These are phyloP conservation scores for Myotis davidii DNA, from an alignment of 2,113 vertebrate species.

Conservation along the genomic window DNA sequence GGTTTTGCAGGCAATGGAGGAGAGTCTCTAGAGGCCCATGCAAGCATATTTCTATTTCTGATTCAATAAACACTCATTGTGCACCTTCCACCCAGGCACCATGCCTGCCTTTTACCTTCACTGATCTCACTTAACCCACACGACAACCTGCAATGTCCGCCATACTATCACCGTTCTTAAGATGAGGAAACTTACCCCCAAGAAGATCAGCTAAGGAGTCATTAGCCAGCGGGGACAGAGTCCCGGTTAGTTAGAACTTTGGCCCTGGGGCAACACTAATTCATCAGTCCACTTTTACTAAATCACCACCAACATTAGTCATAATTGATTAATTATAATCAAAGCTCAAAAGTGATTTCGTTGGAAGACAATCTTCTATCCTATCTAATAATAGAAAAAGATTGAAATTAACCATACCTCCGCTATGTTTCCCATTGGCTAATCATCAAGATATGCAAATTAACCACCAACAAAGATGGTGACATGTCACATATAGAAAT, in stretches of 20 bases:
- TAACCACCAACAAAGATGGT: no score
- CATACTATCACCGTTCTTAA: not conserved
- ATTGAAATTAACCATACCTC: no score
- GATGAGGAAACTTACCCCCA: not conserved
- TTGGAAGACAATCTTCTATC: not conserved
- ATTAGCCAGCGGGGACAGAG: not conserved
- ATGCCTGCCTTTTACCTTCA: not conserved
- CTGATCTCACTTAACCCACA: not conserved
- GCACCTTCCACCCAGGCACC: not conserved
- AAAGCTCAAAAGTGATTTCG: constrained; percentile 27
- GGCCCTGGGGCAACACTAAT: not conserved
- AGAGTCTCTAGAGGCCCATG: not conserved
- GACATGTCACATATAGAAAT: no score
- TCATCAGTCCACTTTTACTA: not conserved
- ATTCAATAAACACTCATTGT: not conserved
- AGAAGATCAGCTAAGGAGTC: not conserved
- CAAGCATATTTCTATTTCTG: not conserved
- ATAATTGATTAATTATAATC: not conserved
- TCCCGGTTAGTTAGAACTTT: not conserved
- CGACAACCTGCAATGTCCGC: not conserved
- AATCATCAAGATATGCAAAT: no score
- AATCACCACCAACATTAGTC: not conserved
- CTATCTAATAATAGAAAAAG: no score
- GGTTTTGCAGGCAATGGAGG: not conserved
- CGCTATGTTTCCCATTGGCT: no score